These are phyloP conservation scores for Malacosoma neustria DNA, from an alignment of 2,888 invertebrate genomes.

Conservation along the genomic window DNA sequence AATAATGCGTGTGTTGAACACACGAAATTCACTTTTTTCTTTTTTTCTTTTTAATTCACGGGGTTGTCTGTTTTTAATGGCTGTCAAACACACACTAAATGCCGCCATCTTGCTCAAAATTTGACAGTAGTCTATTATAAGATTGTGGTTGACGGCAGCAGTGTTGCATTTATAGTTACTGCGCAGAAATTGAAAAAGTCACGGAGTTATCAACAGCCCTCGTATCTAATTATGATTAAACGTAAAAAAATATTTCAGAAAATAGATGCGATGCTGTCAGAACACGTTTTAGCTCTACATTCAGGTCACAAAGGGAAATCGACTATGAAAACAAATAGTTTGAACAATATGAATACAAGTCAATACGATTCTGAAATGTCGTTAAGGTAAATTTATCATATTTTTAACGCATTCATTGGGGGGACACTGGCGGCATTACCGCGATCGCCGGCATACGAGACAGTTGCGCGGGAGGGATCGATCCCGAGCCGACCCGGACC, in stretches of 20 bases:
- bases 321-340: constrained; percentile 17
- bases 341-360: constrained; percentile 38
- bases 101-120: neutral
- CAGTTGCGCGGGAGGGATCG: too few relatives aligned
- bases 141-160: too few relatives aligned
- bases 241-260: constrained; percentile 60
- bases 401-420: too few relatives aligned
- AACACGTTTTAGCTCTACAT: constrained; percentile 88
- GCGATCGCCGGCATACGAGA: too few relatives aligned
- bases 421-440: too few relatives aligned
- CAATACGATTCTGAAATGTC: constrained; percentile 43
- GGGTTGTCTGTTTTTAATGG: too few relatives aligned
- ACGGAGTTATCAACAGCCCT: neutral
- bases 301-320: constrained; percentile 54
- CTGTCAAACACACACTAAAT: too few relatives aligned
- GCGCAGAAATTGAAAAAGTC: neutral
- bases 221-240: constrained; percentile 4
- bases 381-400: constrained; percentile 37
- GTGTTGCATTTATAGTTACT: too few relatives aligned
- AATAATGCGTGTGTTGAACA: too few relatives aligned
- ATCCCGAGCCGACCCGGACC: too few relatives aligned
- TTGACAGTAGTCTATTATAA: neutral
- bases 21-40: too few relatives aligned
- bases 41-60: too few relatives aligned
- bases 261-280: constrained; percentile 83